phyloP scores from a whole-genome alignment of 2,888 invertebrate genomes.

The Acleris cristana region DNA sequence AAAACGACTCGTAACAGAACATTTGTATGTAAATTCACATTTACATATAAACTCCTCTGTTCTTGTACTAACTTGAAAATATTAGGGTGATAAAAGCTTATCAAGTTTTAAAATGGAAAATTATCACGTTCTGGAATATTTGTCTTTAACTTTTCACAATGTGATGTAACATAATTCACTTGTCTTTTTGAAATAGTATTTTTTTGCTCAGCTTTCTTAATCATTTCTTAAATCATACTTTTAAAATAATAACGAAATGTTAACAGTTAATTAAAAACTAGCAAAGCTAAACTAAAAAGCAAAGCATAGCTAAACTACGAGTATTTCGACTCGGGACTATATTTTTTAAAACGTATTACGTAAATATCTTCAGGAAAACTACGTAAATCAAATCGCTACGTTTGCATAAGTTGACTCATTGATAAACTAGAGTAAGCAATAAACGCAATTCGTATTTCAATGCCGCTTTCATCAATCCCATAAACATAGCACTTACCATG shows the following conservation, averaged over 20 bases:
- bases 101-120: constrained; percentile 1
- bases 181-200: too few species aligned
- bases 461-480: constrained; percentile 23
- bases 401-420: constrained; percentile 13
- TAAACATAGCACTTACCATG: constrained; percentile 62
- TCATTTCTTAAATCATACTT: too few species aligned
- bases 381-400: background rate
- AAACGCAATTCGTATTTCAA: constrained; percentile 8
- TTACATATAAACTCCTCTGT: constrained; percentile 6
- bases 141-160: background rate
- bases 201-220: too few species aligned
- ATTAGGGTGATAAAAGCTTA: constrained; percentile 3
- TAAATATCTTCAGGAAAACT: too few species aligned
- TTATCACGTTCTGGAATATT: background rate
- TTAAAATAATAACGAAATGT: too few species aligned
- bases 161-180: too few species aligned
- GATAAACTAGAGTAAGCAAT: constrained; percentile 16
- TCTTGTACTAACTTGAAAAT: background rate
- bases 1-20: constrained; percentile 4
- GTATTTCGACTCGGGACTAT: too few species aligned
- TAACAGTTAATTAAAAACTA: too few species aligned
- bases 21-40: constrained; percentile 11
- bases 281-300: too few species aligned
- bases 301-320: too few species aligned
- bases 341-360: too few species aligned